phyloP scores from a whole-genome alignment of 2,888 invertebrate species.

The Neoascia interrupta region DNA sequence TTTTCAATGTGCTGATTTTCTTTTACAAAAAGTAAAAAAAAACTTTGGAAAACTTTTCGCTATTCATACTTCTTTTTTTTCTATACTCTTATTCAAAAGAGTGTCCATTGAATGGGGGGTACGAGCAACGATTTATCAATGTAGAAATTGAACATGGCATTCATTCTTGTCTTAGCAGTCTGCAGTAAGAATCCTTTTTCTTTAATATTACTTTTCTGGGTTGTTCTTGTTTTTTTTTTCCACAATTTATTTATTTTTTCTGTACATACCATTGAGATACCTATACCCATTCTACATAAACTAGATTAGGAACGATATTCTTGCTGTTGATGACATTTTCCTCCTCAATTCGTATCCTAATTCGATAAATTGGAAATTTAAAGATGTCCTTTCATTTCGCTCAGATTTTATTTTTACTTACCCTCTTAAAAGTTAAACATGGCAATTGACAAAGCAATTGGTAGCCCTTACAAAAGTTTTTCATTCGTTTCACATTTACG shows the following conservation, averaged over 20 bases:
- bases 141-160: conserved; percentile 51
- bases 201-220: conserved; percentile 15
- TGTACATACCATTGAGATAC: background rate
- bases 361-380: conserved; percentile 30
- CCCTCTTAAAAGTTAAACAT: conserved; percentile 7
- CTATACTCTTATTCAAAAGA: conserved; percentile 28
- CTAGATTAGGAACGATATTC: conserved; percentile 7
- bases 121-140: conserved; percentile 41
- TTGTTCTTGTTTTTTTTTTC: conserved; percentile 8
- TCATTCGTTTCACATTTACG: conserved; percentile 1
- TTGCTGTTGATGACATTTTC: conserved; percentile 21
- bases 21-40: conserved; percentile 27
- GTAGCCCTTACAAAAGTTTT: conserved; percentile 2
- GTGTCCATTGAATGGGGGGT: conserved; percentile 16
- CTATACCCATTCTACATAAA: conserved; percentile 7
- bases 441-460: conserved; percentile 8
- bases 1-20: conserved; percentile 44
- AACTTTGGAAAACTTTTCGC: conserved; percentile 42
- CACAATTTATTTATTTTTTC: background rate
- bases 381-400: conserved; percentile 2
- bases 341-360: conserved; percentile 12
- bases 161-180: conserved; percentile 30
- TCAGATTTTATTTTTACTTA: conserved; percentile 9
- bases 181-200: conserved; percentile 17
- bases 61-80: conserved; percentile 40